Percentiles rank a stretch among this genome's conserved stretches.
Conservation (phyloP, 2,113 vertebrate species). For the Choloepus hoffmanni region DNA sequence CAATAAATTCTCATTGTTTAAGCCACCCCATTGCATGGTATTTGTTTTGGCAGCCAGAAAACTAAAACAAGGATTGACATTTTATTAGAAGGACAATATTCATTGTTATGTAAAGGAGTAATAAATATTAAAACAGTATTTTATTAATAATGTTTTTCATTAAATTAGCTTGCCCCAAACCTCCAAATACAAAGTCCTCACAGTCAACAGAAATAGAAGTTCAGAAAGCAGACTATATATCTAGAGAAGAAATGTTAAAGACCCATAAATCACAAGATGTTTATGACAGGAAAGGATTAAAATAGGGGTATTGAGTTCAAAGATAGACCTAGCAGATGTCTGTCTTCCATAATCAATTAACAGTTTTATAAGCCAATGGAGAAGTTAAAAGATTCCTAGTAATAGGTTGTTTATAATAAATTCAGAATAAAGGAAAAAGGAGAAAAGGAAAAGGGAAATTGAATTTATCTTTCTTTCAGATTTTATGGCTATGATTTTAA, state of each 20-base stretch:
- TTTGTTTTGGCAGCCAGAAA: too few relatives aligned
- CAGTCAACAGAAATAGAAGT: conserved; percentile 1
- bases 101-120: neutral
- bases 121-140: neutral
- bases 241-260: neutral
- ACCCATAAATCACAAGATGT: neutral
- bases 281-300: neutral
- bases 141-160: conserved; percentile 48
- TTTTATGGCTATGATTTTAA: conserved; percentile 5
- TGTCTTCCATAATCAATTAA: conserved; percentile 51
- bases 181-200: conserved; percentile 14
- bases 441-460: neutral
- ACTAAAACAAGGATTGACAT: neutral
- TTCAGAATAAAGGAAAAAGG: conserved; percentile 1
- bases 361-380: conserved; percentile 1
- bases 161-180: neutral
- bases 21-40: too few relatives aligned
- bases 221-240: neutral
- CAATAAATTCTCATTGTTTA: too few relatives aligned
- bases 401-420: conserved; percentile 18
- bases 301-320: neutral
- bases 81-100: neutral
- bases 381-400: conserved; percentile 34
- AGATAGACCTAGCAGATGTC: conserved; percentile 27
- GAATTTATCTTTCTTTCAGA: neutral